Percentiles rank a stretch among this genome's conserved stretches.
Conservation (phyloP, 2,113 vertebrate genomes). For the Natator depressus region DNA sequence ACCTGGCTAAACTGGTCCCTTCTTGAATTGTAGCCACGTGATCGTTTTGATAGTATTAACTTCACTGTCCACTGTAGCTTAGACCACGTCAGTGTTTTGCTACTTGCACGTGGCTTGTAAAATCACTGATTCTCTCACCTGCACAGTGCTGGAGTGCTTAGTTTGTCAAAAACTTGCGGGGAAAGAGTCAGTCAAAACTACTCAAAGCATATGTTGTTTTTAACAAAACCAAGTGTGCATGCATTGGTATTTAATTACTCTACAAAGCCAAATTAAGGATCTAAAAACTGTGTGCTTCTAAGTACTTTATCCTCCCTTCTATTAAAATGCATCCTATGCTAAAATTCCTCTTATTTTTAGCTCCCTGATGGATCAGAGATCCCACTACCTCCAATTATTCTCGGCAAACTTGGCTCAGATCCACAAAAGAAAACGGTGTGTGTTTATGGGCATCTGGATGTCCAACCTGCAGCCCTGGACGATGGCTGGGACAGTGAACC, state of each 20-base stretch:
- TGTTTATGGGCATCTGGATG: slow-evolving; percentile 95
- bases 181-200: not conserved
- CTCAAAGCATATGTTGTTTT: not conserved
- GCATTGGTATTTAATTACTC: not conserved
- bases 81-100: not conserved
- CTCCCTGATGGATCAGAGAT: slow-evolving; percentile 90
- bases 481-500: slow-evolving; percentile 97
- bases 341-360: slow-evolving; percentile 65
- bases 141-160: not conserved
- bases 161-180: not conserved
- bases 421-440: slow-evolving; percentile 93
- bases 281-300: not conserved
- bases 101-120: not conserved
- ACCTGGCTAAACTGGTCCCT: not conserved
- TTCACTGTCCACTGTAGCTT: not conserved
- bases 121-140: not conserved
- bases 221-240: not conserved
- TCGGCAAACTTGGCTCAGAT: slow-evolving; percentile 90
- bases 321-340: accelerated
- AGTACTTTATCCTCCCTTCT: not conserved
- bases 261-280: not conserved
- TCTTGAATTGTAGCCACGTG: not conserved
- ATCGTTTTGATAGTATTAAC: not conserved
- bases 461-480: slow-evolving; percentile 89
- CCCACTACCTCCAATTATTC: slow-evolving; percentile 90